These are phyloP conservation scores for Tromatobia lineatoria DNA, from an alignment of 2,888 invertebrate species.

Conservation along the genomic window DNA sequence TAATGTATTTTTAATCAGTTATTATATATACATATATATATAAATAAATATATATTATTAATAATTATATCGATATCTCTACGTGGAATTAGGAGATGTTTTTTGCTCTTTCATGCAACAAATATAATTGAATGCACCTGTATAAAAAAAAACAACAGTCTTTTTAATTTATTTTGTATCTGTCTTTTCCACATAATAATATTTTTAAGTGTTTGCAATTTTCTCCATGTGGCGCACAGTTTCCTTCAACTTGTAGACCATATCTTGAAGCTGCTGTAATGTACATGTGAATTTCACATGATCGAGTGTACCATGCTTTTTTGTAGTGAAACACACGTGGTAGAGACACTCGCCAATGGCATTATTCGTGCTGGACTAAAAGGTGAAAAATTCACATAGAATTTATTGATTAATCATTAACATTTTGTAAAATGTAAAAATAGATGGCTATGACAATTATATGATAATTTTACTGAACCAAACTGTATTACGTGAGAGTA, in stretches of 20 bases:
- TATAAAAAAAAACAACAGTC: conserved; percentile 55
- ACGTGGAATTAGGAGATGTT: conserved; percentile 81
- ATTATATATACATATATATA: conserved; percentile 77
- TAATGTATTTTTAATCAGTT: conserved; percentile 82
- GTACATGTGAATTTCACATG: conserved; percentile 88
- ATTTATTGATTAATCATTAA: neutral
- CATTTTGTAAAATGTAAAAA: neutral
- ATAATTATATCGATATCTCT: conserved; percentile 79
- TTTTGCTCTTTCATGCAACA: conserved; percentile 82
- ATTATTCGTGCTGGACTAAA: conserved; percentile 76
- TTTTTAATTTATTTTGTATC: conserved; percentile 50
- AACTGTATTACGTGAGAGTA: too few species aligned
- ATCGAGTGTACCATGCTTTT: conserved; percentile 81
- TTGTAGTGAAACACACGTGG: conserved; percentile 76
- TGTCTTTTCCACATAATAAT: neutral
- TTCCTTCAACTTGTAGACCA: conserved; percentile 90
- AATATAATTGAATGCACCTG: conserved; percentile 83
- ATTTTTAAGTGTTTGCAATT: conserved; percentile 77
- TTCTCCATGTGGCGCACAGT: conserved; percentile 88
- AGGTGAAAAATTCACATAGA: conserved; percentile 7
- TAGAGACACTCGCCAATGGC: conserved; percentile 76
- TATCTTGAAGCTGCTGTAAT: conserved; percentile 89
- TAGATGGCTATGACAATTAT: too few species aligned
- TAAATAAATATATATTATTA: conserved; percentile 73
- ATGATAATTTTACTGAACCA: too few species aligned